Evolutionary conservation across 2,113 vertebrate genomes (phyloP).

Genomic region (Hystrix cristata): DNA sequence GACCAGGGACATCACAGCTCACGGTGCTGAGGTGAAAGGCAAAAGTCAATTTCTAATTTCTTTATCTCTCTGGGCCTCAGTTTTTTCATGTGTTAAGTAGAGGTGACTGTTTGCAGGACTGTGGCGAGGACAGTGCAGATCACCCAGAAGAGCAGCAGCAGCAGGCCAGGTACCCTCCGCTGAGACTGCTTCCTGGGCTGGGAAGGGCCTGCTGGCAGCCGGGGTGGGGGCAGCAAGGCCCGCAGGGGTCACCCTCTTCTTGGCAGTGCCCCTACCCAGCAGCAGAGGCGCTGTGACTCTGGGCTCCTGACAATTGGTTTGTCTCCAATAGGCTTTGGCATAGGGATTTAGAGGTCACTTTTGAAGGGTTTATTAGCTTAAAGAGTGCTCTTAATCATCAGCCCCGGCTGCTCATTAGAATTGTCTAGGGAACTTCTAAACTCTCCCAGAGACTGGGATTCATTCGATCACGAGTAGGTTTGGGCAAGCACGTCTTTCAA

Average conservation of each 20-base stretch:
- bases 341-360: background rate
- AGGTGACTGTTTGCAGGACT: background rate
- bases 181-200: background rate
- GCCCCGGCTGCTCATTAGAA: background rate
- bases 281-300: fast-evolving
- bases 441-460: background rate
- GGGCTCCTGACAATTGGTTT: background rate
- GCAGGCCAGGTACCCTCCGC: background rate
- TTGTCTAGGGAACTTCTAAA: background rate
- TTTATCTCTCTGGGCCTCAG: background rate
- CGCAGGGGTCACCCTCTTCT: background rate
- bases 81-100: background rate
- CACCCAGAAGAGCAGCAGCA: too few species aligned
- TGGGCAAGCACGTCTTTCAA: background rate
- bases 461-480: background rate
- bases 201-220: too few species aligned
- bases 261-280: fast-evolving
- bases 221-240: background rate
- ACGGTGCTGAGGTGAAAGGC: background rate
- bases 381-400: background rate
- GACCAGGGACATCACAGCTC: background rate
- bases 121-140: background rate
- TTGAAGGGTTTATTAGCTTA: background rate
- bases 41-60: background rate
- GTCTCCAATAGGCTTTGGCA: background rate